Evolutionary conservation across 2,113 vertebrate species (phyloP).

Genomic region (Erinaceus europaeus): DNA sequence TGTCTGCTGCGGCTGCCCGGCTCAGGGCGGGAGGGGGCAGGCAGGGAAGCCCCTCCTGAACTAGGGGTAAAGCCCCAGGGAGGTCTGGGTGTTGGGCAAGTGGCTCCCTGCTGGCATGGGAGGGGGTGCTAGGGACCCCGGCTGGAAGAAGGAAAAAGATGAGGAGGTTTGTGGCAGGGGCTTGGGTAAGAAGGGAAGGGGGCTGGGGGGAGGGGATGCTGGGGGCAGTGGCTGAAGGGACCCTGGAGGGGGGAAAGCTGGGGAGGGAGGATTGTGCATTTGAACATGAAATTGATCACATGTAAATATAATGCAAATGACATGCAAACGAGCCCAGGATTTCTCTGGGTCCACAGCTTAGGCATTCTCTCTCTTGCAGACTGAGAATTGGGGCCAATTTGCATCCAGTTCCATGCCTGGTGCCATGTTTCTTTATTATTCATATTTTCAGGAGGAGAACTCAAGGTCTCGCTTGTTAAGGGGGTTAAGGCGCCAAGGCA

Average conservation of each 20-base stretch:
- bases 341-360: slow-evolving; percentile 45
- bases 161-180: neutral
- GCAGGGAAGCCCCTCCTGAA: slow-evolving; percentile 45
- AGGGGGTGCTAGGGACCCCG: neutral
- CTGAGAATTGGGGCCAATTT: slow-evolving; percentile 54
- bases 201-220: neutral
- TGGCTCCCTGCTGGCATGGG: neutral
- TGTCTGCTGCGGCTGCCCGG: slow-evolving; percentile 69
- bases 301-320: slow-evolving; percentile 75
- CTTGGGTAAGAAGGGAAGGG: neutral
- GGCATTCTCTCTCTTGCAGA: slow-evolving; percentile 26
- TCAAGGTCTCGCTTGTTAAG: slow-evolving; percentile 1
- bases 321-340: slow-evolving; percentile 62
- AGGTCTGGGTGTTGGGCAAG: neutral
- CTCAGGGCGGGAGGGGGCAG: slow-evolving; percentile 41
- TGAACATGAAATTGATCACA: slow-evolving; percentile 69
- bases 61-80: slow-evolving; percentile 25
- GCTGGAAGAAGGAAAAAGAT: neutral
- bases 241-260: slow-evolving; percentile 22
- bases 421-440: slow-evolving; percentile 22
- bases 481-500: neutral
- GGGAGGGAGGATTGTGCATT: slow-evolving; percentile 34
- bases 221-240: neutral
- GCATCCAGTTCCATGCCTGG: slow-evolving; percentile 18
- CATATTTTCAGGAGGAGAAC: slow-evolving; percentile 30